These are phyloP conservation scores for Panagrolaimus sp. DNA, from an alignment of 1,140 invertebrate genomes.

Conservation along the genomic window DNA sequence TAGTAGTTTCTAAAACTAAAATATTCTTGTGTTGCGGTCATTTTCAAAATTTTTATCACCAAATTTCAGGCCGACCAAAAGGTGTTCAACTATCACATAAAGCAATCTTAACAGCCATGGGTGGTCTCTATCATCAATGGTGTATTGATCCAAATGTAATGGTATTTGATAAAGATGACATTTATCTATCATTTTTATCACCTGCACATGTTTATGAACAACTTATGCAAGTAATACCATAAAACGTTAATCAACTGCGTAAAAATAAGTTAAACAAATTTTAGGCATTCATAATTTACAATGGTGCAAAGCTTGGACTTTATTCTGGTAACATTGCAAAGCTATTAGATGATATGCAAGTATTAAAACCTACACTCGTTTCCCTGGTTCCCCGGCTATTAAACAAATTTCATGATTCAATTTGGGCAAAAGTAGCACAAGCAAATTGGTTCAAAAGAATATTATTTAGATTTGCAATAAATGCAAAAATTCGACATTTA, in stretches of 20 bases:
- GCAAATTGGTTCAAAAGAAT: conserved; percentile 24
- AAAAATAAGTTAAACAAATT: not conserved
- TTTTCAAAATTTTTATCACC: too few species aligned
- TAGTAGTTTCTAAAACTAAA: too few species aligned
- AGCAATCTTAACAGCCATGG: conserved; percentile 80
- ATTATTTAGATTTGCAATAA: conserved; percentile 28
- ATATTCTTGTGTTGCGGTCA: too few species aligned
- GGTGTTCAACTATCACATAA: conserved; percentile 91
- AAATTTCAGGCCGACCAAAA: conserved; percentile 69
- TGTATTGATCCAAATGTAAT: conserved; percentile 24
- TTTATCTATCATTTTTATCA: conserved; percentile 47
- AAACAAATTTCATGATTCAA: conserved; percentile 60
- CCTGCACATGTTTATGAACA: conserved; percentile 49
- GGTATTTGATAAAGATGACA: conserved; percentile 27
- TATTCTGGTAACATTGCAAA: conserved; percentile 60
- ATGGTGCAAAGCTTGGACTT: conserved; percentile 59
- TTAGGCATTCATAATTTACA: conserved; percentile 27
- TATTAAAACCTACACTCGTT: conserved; percentile 60
- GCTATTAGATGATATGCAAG: conserved; percentile 58
- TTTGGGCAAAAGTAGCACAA: conserved; percentile 28
- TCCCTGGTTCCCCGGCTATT: conserved; percentile 61
- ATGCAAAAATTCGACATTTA: conserved; percentile 28
- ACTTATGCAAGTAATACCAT: conserved; percentile 33
- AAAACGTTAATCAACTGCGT: too few species aligned
- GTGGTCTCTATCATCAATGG: conserved; percentile 60